These are phyloP conservation scores for Notothenia rossii DNA, from an alignment of 2,113 vertebrate species.

Conservation along the genomic window DNA sequence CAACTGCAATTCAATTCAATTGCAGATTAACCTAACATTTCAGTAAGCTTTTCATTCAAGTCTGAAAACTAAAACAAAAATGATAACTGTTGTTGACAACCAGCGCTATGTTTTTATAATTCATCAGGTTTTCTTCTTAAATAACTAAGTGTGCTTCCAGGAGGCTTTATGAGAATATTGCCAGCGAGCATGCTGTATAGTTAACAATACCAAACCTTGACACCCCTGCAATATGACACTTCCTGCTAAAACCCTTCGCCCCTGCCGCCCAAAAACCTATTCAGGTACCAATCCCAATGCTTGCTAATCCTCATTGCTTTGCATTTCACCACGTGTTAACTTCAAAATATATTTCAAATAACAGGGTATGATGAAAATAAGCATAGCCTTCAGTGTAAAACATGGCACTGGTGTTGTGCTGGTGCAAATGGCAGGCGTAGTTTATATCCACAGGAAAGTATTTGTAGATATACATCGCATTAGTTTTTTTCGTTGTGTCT, in stretches of 20 bases:
- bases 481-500: background rate
- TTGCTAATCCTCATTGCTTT: conserved; percentile 39
- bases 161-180: conserved; percentile 25
- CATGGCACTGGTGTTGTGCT: background rate
- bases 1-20: background rate
- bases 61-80: background rate
- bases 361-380: conserved; percentile 18
- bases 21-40: background rate
- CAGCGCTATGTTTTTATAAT: background rate
- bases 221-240: conserved; percentile 21
- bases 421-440: background rate
- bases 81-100: background rate
- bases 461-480: background rate
- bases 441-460: background rate
- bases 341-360: conserved; percentile 42
- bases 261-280: conserved; percentile 24
- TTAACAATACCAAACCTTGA: conserved; percentile 33
- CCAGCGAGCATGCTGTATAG: background rate
- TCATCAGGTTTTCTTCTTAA: background rate
- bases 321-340: conserved; percentile 47
- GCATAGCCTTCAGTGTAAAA: background rate
- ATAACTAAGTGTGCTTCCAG: background rate
- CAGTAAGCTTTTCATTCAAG: background rate
- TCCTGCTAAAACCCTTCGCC: conserved; percentile 21
- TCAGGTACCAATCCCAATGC: conserved; percentile 34